phyloP scores from a whole-genome alignment of 2,113 vertebrate genomes.

The Papio anubis region DNA sequence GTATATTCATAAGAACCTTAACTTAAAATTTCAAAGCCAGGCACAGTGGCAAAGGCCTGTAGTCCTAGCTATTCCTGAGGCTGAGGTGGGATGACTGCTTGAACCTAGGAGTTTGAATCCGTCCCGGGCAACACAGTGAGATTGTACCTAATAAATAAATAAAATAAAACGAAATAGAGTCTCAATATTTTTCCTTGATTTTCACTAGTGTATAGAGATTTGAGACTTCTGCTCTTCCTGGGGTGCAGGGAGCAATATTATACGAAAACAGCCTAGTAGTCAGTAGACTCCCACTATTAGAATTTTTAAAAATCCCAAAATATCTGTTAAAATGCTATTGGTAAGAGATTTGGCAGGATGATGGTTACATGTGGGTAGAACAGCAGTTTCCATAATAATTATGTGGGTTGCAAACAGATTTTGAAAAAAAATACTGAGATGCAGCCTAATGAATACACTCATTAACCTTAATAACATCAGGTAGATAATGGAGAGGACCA shows the following conservation, averaged over 20 bases:
- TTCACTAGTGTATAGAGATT: conserved; percentile 50
- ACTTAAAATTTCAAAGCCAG: background rate
- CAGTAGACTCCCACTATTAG: conserved; percentile 64
- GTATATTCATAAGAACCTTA: background rate
- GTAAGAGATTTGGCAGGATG: conserved; percentile 77
- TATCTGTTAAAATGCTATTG: conserved; percentile 67
- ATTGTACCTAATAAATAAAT: too few species aligned
- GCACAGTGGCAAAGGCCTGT: too few species aligned
- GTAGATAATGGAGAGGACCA: conserved; percentile 49
- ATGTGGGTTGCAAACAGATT: conserved; percentile 75
- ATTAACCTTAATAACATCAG: conserved; percentile 77
- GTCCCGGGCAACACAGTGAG: too few species aligned
- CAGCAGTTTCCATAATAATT: conserved; percentile 79
- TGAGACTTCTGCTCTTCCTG: background rate
- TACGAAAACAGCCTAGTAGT: background rate
- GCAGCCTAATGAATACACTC: conserved; percentile 72
- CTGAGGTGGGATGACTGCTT: too few species aligned
- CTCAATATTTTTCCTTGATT: background rate
- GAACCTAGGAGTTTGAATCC: too few species aligned
- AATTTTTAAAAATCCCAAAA: conserved; percentile 58
- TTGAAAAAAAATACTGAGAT: conserved; percentile 66
- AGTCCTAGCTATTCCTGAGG: too few species aligned
- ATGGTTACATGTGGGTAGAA: conserved; percentile 70
- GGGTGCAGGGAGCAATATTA: background rate
- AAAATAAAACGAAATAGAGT: background rate